Evolutionary conservation across 2,113 vertebrate genomes (phyloP).

Genomic region (Prionailurus bengalensis): DNA sequence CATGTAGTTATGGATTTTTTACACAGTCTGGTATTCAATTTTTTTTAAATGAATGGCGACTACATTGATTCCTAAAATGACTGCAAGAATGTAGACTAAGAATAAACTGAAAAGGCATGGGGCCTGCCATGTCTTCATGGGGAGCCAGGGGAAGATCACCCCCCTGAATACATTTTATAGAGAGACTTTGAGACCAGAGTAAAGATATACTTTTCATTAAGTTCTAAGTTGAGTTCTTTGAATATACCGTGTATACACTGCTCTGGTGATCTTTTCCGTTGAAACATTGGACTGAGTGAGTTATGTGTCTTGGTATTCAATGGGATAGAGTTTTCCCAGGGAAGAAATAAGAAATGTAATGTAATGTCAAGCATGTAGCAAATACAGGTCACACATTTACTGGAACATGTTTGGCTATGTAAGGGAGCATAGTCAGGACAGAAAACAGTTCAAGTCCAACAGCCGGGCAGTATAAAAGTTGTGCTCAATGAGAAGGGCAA

Average conservation of each 20-base stretch:
- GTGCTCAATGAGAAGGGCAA: neutral
- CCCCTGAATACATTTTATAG: neutral
- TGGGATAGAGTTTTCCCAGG: constrained; percentile 1
- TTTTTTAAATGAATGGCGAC: neutral
- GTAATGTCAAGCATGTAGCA: neutral
- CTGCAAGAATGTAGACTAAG: neutral
- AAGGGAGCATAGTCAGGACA: neutral
- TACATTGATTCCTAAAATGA: neutral
- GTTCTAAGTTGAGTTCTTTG: neutral
- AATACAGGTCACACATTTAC: constrained; percentile 43
- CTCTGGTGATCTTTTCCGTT: neutral
- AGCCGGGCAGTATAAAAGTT: neutral
- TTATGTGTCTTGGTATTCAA: constrained; percentile 30
- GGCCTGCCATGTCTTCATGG: neutral
- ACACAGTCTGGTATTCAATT: neutral
- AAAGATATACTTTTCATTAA: constrained; percentile 33
- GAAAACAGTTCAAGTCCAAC: constrained; percentile 10
- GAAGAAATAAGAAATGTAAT: constrained; percentile 56
- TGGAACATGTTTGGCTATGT: neutral
- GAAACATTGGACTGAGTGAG: constrained; percentile 1
- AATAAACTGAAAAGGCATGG: neutral
- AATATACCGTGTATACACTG: neutral
- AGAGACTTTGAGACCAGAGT: neutral
- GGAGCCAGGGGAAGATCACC: neutral
- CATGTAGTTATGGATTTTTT: neutral